phyloP scores from a whole-genome alignment of 2,797 vertebrate species.

The Triplophysa yarkandensis region DNA sequence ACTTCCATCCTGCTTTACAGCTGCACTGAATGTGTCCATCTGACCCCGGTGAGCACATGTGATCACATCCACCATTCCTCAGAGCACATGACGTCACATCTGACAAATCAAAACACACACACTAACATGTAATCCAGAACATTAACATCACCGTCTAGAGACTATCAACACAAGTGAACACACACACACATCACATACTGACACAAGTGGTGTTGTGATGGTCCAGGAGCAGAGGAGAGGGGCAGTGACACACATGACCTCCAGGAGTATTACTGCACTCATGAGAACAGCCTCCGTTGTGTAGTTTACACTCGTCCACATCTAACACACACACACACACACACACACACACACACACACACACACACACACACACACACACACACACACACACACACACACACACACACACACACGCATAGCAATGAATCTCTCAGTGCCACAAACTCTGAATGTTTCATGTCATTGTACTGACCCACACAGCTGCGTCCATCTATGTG shows the following conservation, averaged over 20 bases:
- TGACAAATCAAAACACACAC: slow-evolving; percentile 46
- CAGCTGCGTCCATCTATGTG: slow-evolving; percentile 80
- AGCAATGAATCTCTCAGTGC: slow-evolving; percentile 27
- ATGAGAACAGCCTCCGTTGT: slow-evolving; percentile 77
- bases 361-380: too few species aligned
- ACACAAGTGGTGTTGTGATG: slow-evolving; percentile 69
- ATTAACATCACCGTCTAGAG: neutral
- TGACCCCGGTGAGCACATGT: slow-evolving; percentile 66
- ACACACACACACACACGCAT: slow-evolving; percentile 21
- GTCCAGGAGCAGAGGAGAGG: slow-evolving; percentile 70
- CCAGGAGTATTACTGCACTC: slow-evolving; percentile 74
- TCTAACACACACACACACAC: too few species aligned
- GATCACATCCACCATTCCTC: slow-evolving; percentile 79
- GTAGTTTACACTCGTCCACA: slow-evolving; percentile 79
- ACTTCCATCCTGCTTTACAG: slow-evolving; percentile 75
- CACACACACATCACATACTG: slow-evolving; percentile 66
- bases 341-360: too few species aligned
- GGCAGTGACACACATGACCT: slow-evolving; percentile 72
- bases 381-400: too few species aligned
- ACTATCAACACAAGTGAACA: neutral
- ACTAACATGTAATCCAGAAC: neutral
- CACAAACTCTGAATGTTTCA: slow-evolving; percentile 15
- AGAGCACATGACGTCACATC: slow-evolving; percentile 75
- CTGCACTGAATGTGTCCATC: slow-evolving; percentile 71
- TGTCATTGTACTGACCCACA: slow-evolving; percentile 71